These are phyloP conservation scores for Drosophila hawaiiensis DNA, from an alignment of 2,888 invertebrate genomes.

Conservation along the genomic window DNA sequence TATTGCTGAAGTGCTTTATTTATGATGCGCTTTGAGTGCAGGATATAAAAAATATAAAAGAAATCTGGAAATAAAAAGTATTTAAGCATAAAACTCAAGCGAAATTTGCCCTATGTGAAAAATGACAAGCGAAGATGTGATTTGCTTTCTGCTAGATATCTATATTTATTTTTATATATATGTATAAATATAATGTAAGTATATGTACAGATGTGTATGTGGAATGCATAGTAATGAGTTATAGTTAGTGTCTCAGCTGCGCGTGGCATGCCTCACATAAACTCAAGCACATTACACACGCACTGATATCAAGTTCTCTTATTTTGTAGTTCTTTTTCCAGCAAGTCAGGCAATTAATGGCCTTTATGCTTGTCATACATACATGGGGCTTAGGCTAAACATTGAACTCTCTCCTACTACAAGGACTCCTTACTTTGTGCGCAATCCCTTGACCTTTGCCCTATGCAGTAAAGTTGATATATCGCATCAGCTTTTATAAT, in stretches of 20 bases:
- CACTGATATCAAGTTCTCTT: slow-evolving; percentile 49
- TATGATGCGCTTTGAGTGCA: slow-evolving; percentile 23
- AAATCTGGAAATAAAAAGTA: slow-evolving; percentile 58
- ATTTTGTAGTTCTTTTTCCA: slow-evolving; percentile 20
- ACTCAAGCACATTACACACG: slow-evolving; percentile 44
- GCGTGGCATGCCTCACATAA: slow-evolving; percentile 45
- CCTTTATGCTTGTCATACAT: slow-evolving; percentile 72
- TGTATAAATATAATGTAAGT: slow-evolving; percentile 2
- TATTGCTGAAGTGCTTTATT: slow-evolving; percentile 25
- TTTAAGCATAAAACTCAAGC: slow-evolving; percentile 42
- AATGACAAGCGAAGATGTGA: slow-evolving; percentile 69
- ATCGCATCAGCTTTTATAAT: slow-evolving; percentile 25
- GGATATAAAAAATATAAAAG: slow-evolving; percentile 40
- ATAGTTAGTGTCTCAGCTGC: slow-evolving; percentile 26
- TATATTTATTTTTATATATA: neutral
- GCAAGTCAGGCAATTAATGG: slow-evolving; percentile 70
- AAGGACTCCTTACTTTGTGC: neutral
- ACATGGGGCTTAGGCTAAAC: slow-evolving; percentile 42
- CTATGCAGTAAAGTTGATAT: slow-evolving; percentile 32
- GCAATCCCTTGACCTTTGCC: slow-evolving; percentile 52
- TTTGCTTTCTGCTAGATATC: slow-evolving; percentile 53
- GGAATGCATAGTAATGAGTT: slow-evolving; percentile 77
- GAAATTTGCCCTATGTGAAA: slow-evolving; percentile 62
- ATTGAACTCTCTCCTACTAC: slow-evolving; percentile 23
- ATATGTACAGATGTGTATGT: slow-evolving; percentile 45